These are phyloP conservation scores for Struthidea cinerea DNA, from an alignment of 2,113 vertebrate species.

Conservation along the genomic window DNA sequence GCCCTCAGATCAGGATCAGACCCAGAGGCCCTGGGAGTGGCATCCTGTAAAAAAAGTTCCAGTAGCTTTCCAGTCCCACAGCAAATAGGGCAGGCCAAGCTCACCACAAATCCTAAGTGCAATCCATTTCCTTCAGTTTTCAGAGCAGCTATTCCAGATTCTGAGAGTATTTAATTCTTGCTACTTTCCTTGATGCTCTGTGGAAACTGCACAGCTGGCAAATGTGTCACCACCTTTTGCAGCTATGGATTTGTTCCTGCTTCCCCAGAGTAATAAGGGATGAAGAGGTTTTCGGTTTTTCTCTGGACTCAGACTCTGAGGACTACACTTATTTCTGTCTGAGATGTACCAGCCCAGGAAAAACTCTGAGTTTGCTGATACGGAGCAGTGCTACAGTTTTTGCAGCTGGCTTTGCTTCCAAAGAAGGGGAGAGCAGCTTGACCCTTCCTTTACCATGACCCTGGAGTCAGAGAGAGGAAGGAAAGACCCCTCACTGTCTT, in stretches of 20 bases:
- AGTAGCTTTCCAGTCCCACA: not conserved
- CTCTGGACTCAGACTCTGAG: not conserved
- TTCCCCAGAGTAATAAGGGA: not conserved
- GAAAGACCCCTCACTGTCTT: not conserved
- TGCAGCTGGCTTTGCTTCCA: constrained; percentile 57
- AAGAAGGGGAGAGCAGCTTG: constrained; percentile 37
- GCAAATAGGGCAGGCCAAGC: not conserved
- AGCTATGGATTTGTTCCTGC: not conserved
- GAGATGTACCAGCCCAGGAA: not conserved
- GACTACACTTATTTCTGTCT: not conserved
- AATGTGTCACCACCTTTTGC: not conserved
- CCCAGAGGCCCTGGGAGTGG: not conserved
- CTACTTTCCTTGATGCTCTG: not conserved
- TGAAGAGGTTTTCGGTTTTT: not conserved
- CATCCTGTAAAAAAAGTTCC: not conserved
- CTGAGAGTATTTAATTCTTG: not conserved
- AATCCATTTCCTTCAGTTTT: not conserved
- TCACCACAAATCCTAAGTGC: not conserved
- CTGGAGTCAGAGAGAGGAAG: not conserved
- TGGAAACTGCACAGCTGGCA: not conserved
- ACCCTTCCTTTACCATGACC: not conserved
- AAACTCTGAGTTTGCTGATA: constrained; percentile 60
- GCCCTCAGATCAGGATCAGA: not conserved
- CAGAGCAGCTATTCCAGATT: not conserved
- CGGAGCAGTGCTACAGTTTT: constrained; percentile 66